Conservation (phyloP, 2,113 vertebrate species). For the Irena cyanogastra region DNA sequence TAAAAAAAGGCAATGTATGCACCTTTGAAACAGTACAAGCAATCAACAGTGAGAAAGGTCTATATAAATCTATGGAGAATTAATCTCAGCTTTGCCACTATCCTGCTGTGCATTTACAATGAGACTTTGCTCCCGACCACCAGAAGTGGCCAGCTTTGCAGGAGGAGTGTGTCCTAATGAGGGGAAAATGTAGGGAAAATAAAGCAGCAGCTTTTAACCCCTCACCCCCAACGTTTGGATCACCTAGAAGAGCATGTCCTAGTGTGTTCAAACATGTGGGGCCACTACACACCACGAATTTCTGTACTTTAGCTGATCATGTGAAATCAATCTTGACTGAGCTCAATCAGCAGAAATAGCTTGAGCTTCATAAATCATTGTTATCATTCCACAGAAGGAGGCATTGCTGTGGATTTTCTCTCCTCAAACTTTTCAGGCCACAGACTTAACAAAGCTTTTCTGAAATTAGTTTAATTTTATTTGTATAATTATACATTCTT, state of each 20-base stretch:
- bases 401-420: constrained; percentile 46
- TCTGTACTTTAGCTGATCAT: constrained; percentile 55
- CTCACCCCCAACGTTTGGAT: constrained; percentile 34
- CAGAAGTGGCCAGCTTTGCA: constrained; percentile 68
- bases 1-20: constrained; percentile 73
- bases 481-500: neutral
- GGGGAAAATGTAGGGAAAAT: constrained; percentile 29
- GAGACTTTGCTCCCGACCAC: constrained; percentile 61
- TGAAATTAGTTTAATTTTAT: constrained; percentile 25
- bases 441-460: constrained; percentile 43
- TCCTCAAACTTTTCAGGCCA: constrained; percentile 50
- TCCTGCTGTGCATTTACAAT: constrained; percentile 77
- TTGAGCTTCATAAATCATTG: constrained; percentile 71
- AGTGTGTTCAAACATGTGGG: constrained; percentile 40
- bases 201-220: constrained; percentile 42
- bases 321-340: constrained; percentile 70
- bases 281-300: neutral
- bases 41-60: constrained; percentile 73
- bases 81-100: constrained; percentile 77
- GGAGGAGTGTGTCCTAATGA: constrained; percentile 71
- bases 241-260: constrained; percentile 56
- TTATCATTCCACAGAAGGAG: constrained; percentile 68
- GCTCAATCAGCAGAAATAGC: constrained; percentile 63
- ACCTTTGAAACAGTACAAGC: constrained; percentile 76
- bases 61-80: constrained; percentile 78